phyloP scores from a whole-genome alignment of 2,888 invertebrate genomes.

The Zootermopsis nevadensis region DNA sequence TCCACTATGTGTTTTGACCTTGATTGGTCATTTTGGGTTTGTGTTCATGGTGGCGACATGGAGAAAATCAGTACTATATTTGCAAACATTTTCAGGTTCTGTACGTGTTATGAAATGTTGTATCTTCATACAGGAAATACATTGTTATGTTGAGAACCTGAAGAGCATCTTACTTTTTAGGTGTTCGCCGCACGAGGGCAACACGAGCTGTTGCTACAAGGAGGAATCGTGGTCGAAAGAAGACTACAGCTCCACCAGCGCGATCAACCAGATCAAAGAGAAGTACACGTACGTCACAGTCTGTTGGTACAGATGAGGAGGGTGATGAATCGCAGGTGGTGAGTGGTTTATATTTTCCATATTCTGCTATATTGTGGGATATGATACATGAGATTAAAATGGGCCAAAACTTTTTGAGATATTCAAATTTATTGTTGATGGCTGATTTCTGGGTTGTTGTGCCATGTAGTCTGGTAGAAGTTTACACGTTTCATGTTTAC shows the following conservation, averaged over 20 bases:
- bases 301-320: conserved; percentile 42
- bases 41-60: neutral
- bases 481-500: no score
- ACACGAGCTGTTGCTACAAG: conserved; percentile 38
- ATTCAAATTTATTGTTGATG: no score
- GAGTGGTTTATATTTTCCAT: neutral
- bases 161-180: neutral
- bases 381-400: no score
- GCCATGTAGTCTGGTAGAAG: no score
- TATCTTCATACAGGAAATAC: neutral
- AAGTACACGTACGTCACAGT: conserved; percentile 25
- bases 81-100: neutral
- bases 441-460: no score
- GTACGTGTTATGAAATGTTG: neutral
- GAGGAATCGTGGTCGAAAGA: conserved; percentile 46
- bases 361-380: no score
- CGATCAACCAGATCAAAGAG: conserved; percentile 47
- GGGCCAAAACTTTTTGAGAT: no score
- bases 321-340: conserved; percentile 17
- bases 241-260: conserved; percentile 31
- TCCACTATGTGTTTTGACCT: no score
- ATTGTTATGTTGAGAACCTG: no score
- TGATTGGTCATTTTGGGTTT: no score
- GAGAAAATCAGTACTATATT: neutral
- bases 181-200: conserved; percentile 31